phyloP scores from a whole-genome alignment of 2,797 vertebrate genomes.

The Anas capensis region DNA sequence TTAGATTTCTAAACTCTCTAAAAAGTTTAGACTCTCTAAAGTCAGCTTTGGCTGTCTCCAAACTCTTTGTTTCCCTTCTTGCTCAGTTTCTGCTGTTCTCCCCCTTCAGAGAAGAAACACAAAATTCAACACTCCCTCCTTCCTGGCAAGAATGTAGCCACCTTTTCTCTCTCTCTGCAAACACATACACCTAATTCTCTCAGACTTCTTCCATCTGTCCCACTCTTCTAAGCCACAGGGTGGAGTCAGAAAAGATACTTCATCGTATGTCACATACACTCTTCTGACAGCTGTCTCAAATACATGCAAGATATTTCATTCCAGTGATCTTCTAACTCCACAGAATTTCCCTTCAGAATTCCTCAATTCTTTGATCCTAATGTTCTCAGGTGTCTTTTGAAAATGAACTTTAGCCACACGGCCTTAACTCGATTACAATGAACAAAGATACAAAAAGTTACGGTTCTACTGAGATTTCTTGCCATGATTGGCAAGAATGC shows the following conservation, averaged over 20 bases:
- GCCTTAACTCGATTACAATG: not conserved
- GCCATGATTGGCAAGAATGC: not conserved
- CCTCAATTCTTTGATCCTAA: not conserved
- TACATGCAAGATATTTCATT: not conserved
- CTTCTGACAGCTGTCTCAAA: not conserved
- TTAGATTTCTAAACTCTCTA: not conserved
- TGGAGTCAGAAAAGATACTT: not conserved
- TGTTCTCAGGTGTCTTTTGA: not conserved
- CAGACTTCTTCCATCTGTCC: not conserved
- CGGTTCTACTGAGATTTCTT: not conserved
- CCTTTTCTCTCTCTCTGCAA: not conserved
- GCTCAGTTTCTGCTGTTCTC: not conserved
- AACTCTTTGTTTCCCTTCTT: not conserved
- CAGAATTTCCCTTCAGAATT: not conserved
- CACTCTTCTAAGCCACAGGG: not conserved
- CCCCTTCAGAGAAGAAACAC: not conserved
- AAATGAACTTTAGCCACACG: not conserved
- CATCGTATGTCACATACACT: not conserved
- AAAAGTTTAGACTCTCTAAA: not conserved
- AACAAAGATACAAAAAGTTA: not conserved
- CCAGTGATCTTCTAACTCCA: not conserved
- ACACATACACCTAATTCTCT: not conserved
- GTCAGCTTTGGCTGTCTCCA: not conserved
- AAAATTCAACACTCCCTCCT: not conserved
- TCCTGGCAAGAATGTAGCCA: rapidly evolving